Base-by-base conservation (phyloP, 2,888 invertebrate species). In the Lithophane socia region DNA sequence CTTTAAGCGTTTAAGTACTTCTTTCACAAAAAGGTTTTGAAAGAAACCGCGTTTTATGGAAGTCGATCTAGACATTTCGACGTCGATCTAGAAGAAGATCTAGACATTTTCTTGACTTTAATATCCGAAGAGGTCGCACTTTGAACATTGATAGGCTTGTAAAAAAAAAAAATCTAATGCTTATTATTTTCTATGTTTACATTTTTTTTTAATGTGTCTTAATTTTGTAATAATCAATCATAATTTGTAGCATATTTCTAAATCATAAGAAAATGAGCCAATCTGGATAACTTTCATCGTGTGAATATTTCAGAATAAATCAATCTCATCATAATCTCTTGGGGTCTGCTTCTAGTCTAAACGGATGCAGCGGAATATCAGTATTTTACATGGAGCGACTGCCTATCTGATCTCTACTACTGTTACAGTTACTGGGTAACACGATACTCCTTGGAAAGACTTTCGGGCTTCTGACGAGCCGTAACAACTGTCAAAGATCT, bases 1-100 rank as follows among this genome's bases (percentile, higher is more conserved):
- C 67, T 75, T 78, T 68, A 42, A 68, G 54, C 61, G 29, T 37
- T 63, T 60, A 75, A 76, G 60, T 52, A 58, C 47, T 16, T 67
- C n/a, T 70, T 72, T 65, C 65, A 60, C 2, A 70, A 67, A 73
- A 73, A 71, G 4, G 61, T 64, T 77, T 67, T 63, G 24, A 61
- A 66, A 69, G 49, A 74, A 75, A 77, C n/a, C 9, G 18, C 44
- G 18, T 71, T 63, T 60, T 37, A 64, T 52, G 61, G 24, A 52
- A 70, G 70, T n/a, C n/a, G n/a, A n/a, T n/a, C n/a, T n/a, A n/a
- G n/a, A n/a, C n/a, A n/a, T n/a, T n/a, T n/a, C n/a, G n/a, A n/a
- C n/a, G n/a, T n/a, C n/a, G n/a, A n/a, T n/a, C n/a, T n/a, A n/a
- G n/a, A n/a, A n/a, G n/a, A n/a, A n/a, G n/a, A n/a, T 63, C 49